These are phyloP conservation scores for Stenodema calcarata DNA, from an alignment of 2,888 invertebrate species.

Conservation along the genomic window DNA sequence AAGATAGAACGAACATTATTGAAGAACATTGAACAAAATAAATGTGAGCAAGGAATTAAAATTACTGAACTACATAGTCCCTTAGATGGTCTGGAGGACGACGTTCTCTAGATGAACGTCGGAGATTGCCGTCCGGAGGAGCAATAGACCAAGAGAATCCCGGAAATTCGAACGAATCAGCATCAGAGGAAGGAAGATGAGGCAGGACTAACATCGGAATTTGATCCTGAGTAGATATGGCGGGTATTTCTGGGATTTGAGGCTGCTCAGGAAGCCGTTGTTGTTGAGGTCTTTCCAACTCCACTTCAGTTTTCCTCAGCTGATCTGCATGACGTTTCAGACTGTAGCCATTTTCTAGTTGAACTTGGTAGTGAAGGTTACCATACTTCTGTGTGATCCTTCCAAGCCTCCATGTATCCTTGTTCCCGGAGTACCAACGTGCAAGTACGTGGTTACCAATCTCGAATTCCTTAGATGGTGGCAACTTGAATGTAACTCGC, in stretches of 20 bases:
- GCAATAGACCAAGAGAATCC: background rate
- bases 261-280: background rate
- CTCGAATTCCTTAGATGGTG: constrained; percentile 13
- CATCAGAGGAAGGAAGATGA: background rate
- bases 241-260: background rate
- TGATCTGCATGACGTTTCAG: constrained; percentile 13
- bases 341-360: constrained; percentile 37
- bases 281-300: background rate
- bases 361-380: background rate
- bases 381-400: background rate
- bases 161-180: background rate
- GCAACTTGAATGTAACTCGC: background rate
- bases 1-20: background rate
- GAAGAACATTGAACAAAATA: background rate
- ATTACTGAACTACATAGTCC: background rate
- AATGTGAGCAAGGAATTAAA: background rate
- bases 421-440: constrained; percentile 15
- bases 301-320: background rate
- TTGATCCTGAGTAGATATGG: background rate
- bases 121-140: background rate
- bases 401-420: background rate
- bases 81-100: background rate
- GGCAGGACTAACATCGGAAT: background rate
- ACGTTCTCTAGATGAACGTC: background rate
- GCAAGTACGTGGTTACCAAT: constrained; percentile 19